phyloP scores from a whole-genome alignment of 2,113 vertebrate genomes.

The Gymnarchus niloticus region DNA sequence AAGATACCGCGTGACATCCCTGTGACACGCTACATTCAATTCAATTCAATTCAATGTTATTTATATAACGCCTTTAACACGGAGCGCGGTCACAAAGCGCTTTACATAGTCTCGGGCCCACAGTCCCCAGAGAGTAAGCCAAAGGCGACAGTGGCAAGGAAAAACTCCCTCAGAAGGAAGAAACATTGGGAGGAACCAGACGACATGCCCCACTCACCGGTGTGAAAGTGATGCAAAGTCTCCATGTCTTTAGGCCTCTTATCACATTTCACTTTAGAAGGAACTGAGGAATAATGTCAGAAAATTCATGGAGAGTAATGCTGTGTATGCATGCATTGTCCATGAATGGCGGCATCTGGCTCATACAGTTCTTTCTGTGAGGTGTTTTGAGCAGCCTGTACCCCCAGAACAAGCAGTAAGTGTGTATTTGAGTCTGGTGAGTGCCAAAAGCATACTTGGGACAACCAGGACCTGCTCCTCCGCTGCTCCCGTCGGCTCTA shows the following conservation, averaged over 20 bases:
- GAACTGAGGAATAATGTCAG: neutral
- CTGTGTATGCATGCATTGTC: neutral
- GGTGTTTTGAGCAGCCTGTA: neutral
- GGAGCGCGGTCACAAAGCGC: too few relatives aligned
- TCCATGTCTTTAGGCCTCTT: neutral
- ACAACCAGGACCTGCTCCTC: neutral
- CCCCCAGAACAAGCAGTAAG: neutral
- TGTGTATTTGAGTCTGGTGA: neutral
- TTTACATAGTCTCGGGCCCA: too few relatives aligned
- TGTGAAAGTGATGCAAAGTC: neutral
- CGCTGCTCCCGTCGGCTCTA: slow-evolving; percentile 18
- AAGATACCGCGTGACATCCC: neutral
- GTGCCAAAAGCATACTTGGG: neutral
- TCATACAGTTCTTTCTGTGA: neutral
- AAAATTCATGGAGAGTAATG: neutral
- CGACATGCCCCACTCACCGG: neutral
- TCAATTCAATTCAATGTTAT: too few relatives aligned
- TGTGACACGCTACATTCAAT: neutral
- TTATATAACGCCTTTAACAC: too few relatives aligned
- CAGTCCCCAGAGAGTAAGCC: too few relatives aligned
- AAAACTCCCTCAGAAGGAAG: too few relatives aligned
- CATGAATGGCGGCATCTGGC: neutral
- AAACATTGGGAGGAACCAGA: too few relatives aligned
- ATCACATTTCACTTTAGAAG: neutral
- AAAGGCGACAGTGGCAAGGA: too few relatives aligned